Evolutionary conservation across 2,797 vertebrate genomes (phyloP).

Genomic region (Bradypodion pumilum): DNA sequence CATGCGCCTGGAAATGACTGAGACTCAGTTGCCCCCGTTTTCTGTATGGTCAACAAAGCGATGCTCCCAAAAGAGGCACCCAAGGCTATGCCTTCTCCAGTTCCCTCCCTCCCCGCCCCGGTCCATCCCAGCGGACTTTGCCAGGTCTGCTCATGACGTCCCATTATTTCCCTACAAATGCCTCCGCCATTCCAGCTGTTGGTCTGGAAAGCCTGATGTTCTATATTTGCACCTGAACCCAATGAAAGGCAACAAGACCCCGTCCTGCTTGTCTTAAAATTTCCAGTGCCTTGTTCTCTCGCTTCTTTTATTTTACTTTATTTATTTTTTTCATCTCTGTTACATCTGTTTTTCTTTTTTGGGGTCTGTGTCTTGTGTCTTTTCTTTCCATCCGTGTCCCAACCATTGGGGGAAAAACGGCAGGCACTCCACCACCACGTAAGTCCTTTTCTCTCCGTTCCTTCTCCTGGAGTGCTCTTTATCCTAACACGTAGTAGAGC

Average conservation of each 20-base stretch:
- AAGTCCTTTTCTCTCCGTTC: slow-evolving; percentile 82
- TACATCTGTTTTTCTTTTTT: slow-evolving; percentile 78
- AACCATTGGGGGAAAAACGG: slow-evolving; percentile 85
- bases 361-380: slow-evolving; percentile 76
- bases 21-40: background rate
- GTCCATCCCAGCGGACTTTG: background rate
- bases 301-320: too few relatives aligned
- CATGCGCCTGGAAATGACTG: background rate
- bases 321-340: slow-evolving; percentile 74
- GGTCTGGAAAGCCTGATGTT: background rate
- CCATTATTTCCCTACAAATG: background rate
- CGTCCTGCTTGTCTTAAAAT: slow-evolving; percentile 42
- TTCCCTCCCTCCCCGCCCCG: background rate
- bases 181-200: too few relatives aligned
- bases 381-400: slow-evolving; percentile 84
- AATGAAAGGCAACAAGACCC: background rate
- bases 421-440: slow-evolving; percentile 89
- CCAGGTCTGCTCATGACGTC: too few relatives aligned
- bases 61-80: background rate
- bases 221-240: background rate
- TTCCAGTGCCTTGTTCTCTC: slow-evolving; percentile 64
- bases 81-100: too few relatives aligned
- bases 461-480: slow-evolving; percentile 47
- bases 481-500: slow-evolving; percentile 65
- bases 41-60: background rate